Evolutionary conservation across 2,888 invertebrate genomes (phyloP), one percentile per base, ranked within the genome.

Genomic region (Rhingia campestris): DNA sequence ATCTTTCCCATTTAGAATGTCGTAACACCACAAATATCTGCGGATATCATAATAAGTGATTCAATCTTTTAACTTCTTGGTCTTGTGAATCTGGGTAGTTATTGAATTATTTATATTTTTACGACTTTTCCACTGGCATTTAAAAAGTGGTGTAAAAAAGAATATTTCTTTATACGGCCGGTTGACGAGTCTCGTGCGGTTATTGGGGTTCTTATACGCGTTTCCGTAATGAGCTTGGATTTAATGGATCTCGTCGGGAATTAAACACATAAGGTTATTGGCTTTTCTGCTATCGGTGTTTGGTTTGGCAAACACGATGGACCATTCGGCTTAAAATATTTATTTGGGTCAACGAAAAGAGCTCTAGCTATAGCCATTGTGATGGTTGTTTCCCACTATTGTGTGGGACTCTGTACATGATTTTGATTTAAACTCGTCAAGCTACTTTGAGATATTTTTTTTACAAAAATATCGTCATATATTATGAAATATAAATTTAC

Each of bases 271-370:
- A 30, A 73, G 79, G 79, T 82, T 82, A 79, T 73, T 82, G 82
- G 63, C 79, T 69, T 82, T 35, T 73, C 43, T 53, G 30, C 39
- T 59, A 9, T 39, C n/a, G 10, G 41, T 41, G 9, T 49, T 10
- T 51, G 37, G 32, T 49, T 58, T 45, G 56, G 56, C 53, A 14
- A 30, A 32, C 35, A 41, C 22, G 35, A 58, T 12, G 1, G 33
- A 6, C 30, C 66, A 51, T 12, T 12, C 4, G 43, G 67, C 14
- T 10, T 73, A 6, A 74, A 73, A 75, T 79, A 79, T 79, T 82
- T 79, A 82, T 82, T 69, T 79, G 73, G 82, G 82, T 82, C 79
- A 82, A 54, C 72, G 54, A 22, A 81, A 67, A 67, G 54, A 54
- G 63, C 45, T 69, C 69, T n/a, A 53, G 43, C 43, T 22, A 22